Base-by-base conservation (phyloP, 2,888 invertebrate genomes). In the Dendrolimus pini region DNA sequence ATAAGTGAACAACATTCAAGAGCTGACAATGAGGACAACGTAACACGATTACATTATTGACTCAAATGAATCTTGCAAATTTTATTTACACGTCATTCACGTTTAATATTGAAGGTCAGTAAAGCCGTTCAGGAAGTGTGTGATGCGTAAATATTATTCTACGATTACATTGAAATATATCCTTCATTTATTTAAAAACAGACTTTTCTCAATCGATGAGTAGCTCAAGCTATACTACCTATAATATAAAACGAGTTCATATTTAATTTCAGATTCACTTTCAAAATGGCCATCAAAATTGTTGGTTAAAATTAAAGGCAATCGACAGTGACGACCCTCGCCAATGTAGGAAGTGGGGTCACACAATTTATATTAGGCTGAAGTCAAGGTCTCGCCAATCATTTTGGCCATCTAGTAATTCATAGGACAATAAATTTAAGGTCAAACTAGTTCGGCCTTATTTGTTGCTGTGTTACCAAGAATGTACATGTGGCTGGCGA, bases 321-420 rank as follows among this genome's bases (percentile, higher is more conserved):
- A 80, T 78, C 79, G 78, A 80, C 77, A 79, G 74, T 71, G 80
- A 81, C 77, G 86, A 83, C 82, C 83, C 82, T 85, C 68, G 75
- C 62, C 68, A 69, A 77, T 82, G 76, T 77, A 85, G 89, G 89
- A 89, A 89, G 87, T 87, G 75, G 82, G 86, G 83, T 86, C 82
- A 82, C 74, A 81, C 79, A 82, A 81, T 87, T 83, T 83, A 83
- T 85, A 87, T 85, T 84, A 82, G 83, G 75, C 82, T 75, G 81
- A 82, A 88, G 83, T 87, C 89, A 87, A 88, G 89, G 89, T 79
- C 80, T 71, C 69, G 77, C 83, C 85, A 88, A 87, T 88, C 85
- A 82, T 84, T 83, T 83, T 79, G 80, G 78, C 80, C 83, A 79
- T 85, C 83, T 83, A 83, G 77, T 82, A 81, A 81, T 81, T 82